Percentiles rank a stretch among this genome's conserved stretches.
Evolutionary conservation across 2,888 invertebrate genomes (phyloP).

Genomic region (Brachyptera risi): DNA sequence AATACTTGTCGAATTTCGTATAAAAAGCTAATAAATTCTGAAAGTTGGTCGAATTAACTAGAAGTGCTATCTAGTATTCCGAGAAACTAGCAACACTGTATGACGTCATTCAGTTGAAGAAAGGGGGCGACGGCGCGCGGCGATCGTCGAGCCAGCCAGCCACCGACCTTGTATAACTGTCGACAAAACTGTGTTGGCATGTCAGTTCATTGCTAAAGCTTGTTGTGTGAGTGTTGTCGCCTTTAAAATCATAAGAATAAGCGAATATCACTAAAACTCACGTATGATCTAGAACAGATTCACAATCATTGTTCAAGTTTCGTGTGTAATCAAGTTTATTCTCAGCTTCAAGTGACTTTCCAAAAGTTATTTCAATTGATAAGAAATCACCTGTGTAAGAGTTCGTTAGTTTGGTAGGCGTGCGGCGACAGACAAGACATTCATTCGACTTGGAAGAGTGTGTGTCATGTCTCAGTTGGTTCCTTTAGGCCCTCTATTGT

Average conservation of each 20-base stretch:
- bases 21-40: background rate
- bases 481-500: slow-evolving; percentile 26
- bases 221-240: background rate
- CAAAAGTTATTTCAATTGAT: too few relatives aligned
- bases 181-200: background rate
- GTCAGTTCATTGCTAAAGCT: background rate
- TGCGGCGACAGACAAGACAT: too few relatives aligned
- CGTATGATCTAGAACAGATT: background rate
- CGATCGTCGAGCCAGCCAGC: background rate
- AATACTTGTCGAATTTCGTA: background rate
- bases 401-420: too few relatives aligned
- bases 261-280: background rate
- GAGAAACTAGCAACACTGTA: slow-evolving; percentile 29
- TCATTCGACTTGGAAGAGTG: too few relatives aligned
- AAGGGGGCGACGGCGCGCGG: background rate
- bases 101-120: slow-evolving; percentile 25
- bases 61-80: slow-evolving; percentile 1
- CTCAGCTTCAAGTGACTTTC: too few relatives aligned
- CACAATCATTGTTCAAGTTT: too few relatives aligned
- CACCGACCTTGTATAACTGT: slow-evolving; percentile 7
- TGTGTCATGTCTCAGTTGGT: slow-evolving; percentile 32
- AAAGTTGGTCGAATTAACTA: background rate
- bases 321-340: too few relatives aligned
- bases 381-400: too few relatives aligned
- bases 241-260: background rate